phyloP scores from a whole-genome alignment of 2,888 invertebrate genomes.

The Lasius fuliginosus region DNA sequence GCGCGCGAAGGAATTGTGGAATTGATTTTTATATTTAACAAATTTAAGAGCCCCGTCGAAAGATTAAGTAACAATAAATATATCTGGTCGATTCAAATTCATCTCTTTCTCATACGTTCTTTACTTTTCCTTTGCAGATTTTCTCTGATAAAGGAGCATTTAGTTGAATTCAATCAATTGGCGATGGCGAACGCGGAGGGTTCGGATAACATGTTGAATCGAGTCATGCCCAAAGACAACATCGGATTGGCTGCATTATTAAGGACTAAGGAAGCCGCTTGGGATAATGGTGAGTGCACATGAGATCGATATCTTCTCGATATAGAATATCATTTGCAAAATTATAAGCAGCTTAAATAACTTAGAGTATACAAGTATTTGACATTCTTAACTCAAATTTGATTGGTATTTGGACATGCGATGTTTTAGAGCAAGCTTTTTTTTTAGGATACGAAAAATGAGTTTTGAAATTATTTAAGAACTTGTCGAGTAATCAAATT shows the following conservation, averaged over 20 bases:
- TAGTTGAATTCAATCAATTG: slow-evolving; percentile 99
- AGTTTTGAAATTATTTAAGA: neutral
- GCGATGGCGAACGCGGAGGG: slow-evolving; percentile 99
- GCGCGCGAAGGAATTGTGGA: neutral
- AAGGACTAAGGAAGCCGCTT: slow-evolving; percentile 97
- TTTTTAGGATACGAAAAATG: neutral
- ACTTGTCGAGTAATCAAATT: neutral
- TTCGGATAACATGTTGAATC: slow-evolving; percentile 98
- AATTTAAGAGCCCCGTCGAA: neutral
- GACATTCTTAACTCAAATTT: neutral
- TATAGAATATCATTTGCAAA: neutral
- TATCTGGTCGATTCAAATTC: neutral
- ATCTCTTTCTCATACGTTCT: neutral
- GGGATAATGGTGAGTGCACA: slow-evolving; percentile 92
- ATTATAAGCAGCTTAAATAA: neutral
- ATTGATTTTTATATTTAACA: neutral
- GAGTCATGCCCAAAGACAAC: slow-evolving; percentile 99
- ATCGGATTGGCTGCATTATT: slow-evolving; percentile 98
- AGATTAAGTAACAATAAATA: neutral
- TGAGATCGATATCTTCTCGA: neutral
- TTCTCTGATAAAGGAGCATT: slow-evolving; percentile 96
- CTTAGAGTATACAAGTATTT: neutral
- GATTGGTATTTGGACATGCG: neutral
- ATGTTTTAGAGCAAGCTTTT: neutral
- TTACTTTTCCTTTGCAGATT: slow-evolving; percentile 90